Percentiles rank a stretch among this genome's conserved stretches.
phyloP scores from a whole-genome alignment of 2,888 invertebrate genomes.

The Ganaspis brasiliensis region DNA sequence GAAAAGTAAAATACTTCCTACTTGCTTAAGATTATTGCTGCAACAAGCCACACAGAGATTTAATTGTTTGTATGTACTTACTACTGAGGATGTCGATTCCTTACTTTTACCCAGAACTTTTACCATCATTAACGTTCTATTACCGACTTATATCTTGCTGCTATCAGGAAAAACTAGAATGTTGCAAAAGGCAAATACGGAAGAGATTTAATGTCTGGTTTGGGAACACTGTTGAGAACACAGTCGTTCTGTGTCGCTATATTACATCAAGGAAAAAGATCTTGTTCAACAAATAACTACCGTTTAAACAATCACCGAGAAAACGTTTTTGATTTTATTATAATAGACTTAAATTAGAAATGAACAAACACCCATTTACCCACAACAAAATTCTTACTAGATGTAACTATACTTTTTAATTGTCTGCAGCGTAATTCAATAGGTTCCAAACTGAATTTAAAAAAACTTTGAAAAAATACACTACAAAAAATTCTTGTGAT shows the following conservation, averaged over 20 bases:
- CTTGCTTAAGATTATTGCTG: conserved; percentile 31
- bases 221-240: conserved; percentile 52
- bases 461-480: too few species aligned
- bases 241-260: conserved; percentile 47
- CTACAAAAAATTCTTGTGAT: too few species aligned
- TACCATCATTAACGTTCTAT: conserved; percentile 21
- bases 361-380: too few species aligned
- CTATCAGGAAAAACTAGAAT: conserved; percentile 54
- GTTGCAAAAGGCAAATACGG: conserved; percentile 63
- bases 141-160: conserved; percentile 28
- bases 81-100: conserved; percentile 17
- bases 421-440: too few species aligned
- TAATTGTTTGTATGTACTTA: conserved; percentile 33
- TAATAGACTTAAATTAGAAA: not conserved
- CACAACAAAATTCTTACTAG: too few species aligned
- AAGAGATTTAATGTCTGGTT: conserved; percentile 58
- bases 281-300: conserved; percentile 48
- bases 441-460: too few species aligned
- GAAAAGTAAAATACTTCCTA: conserved; percentile 26
- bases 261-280: conserved; percentile 53
- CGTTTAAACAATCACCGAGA: not conserved
- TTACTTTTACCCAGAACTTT: conserved; percentile 13
- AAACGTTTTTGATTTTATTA: not conserved
- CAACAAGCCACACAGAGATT: not conserved
- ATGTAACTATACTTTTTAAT: too few species aligned